Evolutionary conservation across 2,113 vertebrate genomes (phyloP), one percentile per base, ranked within the genome.

Genomic region (Aleadryas rufinucha): DNA sequence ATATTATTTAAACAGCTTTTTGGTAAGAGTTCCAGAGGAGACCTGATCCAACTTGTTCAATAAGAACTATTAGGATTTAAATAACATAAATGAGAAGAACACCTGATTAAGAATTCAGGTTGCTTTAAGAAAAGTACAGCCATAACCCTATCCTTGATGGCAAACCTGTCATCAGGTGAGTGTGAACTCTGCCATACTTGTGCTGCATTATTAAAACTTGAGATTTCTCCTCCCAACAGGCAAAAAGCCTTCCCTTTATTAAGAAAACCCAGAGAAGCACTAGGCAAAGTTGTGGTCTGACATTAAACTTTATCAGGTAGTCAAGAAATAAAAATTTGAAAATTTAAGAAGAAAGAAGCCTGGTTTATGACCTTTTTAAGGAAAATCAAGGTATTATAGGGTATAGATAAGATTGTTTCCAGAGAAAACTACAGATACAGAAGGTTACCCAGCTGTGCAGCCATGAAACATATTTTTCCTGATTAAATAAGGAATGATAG

Each of bases 401-500:
- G 35, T 42, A 70, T 9, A 37, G 42, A 53, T 5, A 50, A 12
- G 50, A 89, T n/a, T 69, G 16, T 28, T 85, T 69, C 85, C 54
- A 52, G 27, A 87, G 79, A 79, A 84, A 82, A 84, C 74, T 61
- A 28, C 14, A 83, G 54, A 66, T 59, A 47, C n/a, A 57, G 20
- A 80, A 91, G 68, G 71, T 84, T 74, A 88, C 33, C 59, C 93
- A 92, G 87, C 85, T 96, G 75, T 86, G 87, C 54, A 74, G 84
- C 59, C 87, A 80, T 42, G 27, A 84, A 95, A 66, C 13, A 8
- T 37, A 20, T 74, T 93, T 77, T 82, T 88, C 93, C 91, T 88
- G 70, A 94, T 90, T 91, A 94, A 93, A 84, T 84, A 89, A 87
- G 91, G 76, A 95, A 66, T 89, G 92, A 96, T 31, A 47, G 86